phyloP scores from a whole-genome alignment of 2,797 vertebrate genomes.

The Morelia viridis region DNA sequence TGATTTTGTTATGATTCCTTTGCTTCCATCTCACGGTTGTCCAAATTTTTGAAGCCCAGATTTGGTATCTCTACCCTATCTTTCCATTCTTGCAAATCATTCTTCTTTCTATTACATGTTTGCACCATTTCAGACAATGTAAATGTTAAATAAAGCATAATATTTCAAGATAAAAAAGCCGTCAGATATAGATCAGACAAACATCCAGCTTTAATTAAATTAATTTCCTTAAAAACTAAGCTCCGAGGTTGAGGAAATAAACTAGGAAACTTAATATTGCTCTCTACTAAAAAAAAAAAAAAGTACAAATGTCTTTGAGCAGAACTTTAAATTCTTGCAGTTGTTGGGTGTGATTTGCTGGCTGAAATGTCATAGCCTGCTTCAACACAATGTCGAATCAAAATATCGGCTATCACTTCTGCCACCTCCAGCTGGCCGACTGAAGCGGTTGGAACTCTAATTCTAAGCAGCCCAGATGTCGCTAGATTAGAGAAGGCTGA shows the following conservation, averaged over 20 bases:
- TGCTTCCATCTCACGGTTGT: neutral
- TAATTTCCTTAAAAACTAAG: neutral
- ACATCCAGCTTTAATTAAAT: neutral
- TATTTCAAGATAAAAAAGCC: neutral
- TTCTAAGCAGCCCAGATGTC: neutral
- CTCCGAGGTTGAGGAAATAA: neutral
- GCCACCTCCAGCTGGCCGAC: neutral
- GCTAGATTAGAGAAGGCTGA: neutral
- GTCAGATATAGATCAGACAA: neutral
- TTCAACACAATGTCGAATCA: neutral
- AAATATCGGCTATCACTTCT: neutral
- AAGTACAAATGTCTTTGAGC: neutral
- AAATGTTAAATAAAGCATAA: neutral
- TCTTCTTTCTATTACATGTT: neutral
- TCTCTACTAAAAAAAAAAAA: neutral
- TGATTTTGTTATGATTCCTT: neutral
- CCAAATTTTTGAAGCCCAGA: neutral
- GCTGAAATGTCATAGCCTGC: neutral
- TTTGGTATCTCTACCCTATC: neutral
- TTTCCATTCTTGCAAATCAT: neutral
- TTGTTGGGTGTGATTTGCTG: neutral
- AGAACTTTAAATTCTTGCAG: neutral
- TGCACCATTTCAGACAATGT: neutral
- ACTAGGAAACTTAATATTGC: neutral
- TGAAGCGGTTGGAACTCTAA: neutral